phyloP scores from a whole-genome alignment of 2,797 vertebrate species.

The Crossoptilon crossoptilon region DNA sequence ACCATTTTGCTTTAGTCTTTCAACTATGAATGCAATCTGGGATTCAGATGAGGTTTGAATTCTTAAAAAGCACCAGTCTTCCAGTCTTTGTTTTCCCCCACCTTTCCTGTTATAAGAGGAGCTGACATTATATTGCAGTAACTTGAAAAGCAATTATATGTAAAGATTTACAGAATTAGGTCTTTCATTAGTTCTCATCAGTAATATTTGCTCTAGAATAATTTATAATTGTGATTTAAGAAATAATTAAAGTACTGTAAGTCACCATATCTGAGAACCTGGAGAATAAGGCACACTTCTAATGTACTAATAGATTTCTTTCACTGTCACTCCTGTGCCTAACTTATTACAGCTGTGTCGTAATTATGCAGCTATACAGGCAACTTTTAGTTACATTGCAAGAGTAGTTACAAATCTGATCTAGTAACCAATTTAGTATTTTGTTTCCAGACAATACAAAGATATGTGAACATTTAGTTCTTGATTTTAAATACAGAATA shows the following conservation, averaged over 20 bases:
- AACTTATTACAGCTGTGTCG: background rate
- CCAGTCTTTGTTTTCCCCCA: background rate
- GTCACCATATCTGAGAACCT: background rate
- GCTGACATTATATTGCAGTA: background rate
- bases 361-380: background rate
- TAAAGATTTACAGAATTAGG: background rate
- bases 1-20: background rate
- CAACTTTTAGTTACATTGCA: background rate
- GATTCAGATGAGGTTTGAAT: background rate
- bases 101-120: background rate
- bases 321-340: background rate
- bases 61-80: background rate
- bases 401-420: background rate
- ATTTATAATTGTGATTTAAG: background rate
- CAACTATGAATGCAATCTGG: background rate
- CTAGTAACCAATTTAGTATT: background rate
- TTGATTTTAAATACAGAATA: background rate
- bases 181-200: background rate
- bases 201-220: background rate
- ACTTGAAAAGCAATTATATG: background rate
- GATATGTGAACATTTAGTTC: background rate
- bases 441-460: fast-evolving
- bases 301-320: background rate
- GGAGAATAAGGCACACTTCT: background rate
- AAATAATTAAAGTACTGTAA: background rate